A percentile compares a stretch with the other conserved stretches of the same genome.
Conservation (phyloP, 2,797 vertebrate genomes). For the Phyllotis vaccarum region DNA sequence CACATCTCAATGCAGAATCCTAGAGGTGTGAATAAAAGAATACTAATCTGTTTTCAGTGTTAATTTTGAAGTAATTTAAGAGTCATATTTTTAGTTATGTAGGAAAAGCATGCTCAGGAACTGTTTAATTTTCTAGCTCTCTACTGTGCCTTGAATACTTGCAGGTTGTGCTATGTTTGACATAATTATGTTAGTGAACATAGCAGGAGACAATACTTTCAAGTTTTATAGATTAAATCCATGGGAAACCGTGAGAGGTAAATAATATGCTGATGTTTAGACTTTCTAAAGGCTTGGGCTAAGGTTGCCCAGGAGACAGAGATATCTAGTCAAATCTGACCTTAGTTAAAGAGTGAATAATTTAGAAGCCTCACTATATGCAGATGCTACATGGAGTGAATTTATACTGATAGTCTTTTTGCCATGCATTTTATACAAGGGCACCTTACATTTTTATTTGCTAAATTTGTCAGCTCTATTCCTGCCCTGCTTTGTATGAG, state of each 20-base stretch:
- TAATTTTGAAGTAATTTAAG: slow-evolving; percentile 41
- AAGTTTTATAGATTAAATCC: background rate
- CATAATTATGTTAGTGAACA: background rate
- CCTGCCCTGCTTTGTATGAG: background rate
- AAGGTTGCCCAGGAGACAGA: background rate
- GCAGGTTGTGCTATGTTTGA: slow-evolving; percentile 18
- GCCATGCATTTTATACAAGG: background rate
- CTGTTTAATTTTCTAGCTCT: slow-evolving; percentile 33
- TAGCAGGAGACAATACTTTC: background rate
- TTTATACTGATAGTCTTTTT: background rate
- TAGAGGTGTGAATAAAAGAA: background rate
- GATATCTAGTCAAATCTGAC: slow-evolving; percentile 3
- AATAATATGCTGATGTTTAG: background rate
- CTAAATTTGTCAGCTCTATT: background rate
- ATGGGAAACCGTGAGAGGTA: background rate
- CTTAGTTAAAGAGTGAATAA: background rate
- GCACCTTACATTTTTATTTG: slow-evolving; percentile 14
- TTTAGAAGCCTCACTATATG: background rate
- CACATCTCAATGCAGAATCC: slow-evolving; percentile 21
- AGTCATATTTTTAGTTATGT: slow-evolving; percentile 38
- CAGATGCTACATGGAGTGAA: background rate
- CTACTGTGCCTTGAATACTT: background rate
- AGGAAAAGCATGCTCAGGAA: slow-evolving; percentile 22
- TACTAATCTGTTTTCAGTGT: background rate
- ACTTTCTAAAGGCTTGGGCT: slow-evolving; percentile 1